These are phyloP conservation scores for Meriones psammophilus DNA, from an alignment of 2,797 vertebrate genomes.

Conservation along the genomic window DNA sequence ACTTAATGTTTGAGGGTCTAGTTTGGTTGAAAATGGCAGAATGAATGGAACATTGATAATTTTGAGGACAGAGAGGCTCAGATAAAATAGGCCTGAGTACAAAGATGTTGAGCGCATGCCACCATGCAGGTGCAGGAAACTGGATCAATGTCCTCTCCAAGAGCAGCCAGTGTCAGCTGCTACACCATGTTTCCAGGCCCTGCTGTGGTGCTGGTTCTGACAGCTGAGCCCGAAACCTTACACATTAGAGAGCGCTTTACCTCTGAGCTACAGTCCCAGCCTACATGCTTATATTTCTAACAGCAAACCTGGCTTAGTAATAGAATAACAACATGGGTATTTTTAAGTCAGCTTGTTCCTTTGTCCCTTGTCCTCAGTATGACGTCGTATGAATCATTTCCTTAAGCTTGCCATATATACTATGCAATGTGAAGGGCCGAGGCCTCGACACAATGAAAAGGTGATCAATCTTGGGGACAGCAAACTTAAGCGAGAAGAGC, in stretches of 20 bases:
- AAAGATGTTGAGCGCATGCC: not conserved
- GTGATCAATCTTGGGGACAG: not conserved
- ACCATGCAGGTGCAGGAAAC: not conserved
- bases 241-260: not conserved
- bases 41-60: not conserved
- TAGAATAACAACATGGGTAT: not conserved
- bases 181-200: too few relatives aligned
- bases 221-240: not conserved
- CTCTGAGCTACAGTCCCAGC: not conserved
- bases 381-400: not conserved
- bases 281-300: not conserved
- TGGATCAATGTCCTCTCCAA: not conserved
- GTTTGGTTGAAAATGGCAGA: not conserved
- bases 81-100: not conserved
- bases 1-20: not conserved
- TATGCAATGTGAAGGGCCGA: not conserved
- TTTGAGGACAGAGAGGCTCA: slow-evolving; percentile 27
- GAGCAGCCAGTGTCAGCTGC: too few relatives aligned
- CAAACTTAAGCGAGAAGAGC: not conserved
- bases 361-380: not conserved
- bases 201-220: not conserved
- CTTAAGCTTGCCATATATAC: not conserved
- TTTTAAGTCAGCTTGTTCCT: not conserved
- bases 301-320: not conserved
- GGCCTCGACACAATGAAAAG: not conserved